These are phyloP conservation scores for Opisthograptis luteolata DNA, from an alignment of 2,888 invertebrate genomes.

Conservation along the genomic window DNA sequence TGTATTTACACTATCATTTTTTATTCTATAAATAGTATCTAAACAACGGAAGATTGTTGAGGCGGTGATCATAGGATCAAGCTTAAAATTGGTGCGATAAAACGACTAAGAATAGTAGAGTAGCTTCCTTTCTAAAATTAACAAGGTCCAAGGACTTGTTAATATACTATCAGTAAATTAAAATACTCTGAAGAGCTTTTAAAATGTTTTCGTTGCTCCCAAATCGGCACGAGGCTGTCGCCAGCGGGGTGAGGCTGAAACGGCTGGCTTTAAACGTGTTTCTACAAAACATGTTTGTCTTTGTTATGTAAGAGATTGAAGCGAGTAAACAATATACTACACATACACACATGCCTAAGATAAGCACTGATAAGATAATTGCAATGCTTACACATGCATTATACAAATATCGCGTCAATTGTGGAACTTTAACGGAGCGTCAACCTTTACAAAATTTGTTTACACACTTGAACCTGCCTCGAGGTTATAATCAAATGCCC, in stretches of 20 bases:
- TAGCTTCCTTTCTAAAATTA: no score
- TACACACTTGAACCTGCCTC: not conserved
- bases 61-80: no score
- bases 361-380: conserved; percentile 10
- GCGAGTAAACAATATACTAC: conserved; percentile 15
- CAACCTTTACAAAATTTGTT: not conserved
- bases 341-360: conserved; percentile 5
- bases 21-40: not conserved
- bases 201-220: no score
- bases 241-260: no score
- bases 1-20: conserved; percentile 1
- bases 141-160: no score
- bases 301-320: conserved; percentile 10
- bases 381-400: conserved; percentile 5
- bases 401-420: not conserved
- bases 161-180: no score
- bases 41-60: no score
- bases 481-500: conserved; percentile 8
- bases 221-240: no score
- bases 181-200: no score
- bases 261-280: not conserved
- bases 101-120: no score
- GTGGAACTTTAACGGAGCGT: not conserved
- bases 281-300: not conserved
- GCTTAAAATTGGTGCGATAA: no score